Conservation (phyloP, 1,140 invertebrate species). For the Scaptomyza pallida region DNA sequence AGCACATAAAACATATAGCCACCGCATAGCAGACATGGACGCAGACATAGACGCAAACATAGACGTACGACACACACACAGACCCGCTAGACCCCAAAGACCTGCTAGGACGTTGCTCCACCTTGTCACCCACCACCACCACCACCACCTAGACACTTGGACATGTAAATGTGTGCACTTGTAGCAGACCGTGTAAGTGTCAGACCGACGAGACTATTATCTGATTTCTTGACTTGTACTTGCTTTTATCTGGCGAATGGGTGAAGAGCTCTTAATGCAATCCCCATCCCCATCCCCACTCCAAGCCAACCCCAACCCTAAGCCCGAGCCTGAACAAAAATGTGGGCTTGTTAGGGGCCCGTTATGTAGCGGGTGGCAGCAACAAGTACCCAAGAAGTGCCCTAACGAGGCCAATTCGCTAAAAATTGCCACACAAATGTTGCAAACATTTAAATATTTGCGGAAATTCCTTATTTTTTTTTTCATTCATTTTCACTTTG, state of each 20-base stretch:
- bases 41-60: background rate
- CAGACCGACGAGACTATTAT: constrained; percentile 56
- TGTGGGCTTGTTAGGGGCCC: background rate
- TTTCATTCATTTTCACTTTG: background rate
- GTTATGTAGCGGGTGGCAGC: constrained; percentile 4
- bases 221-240: constrained; percentile 73
- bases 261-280: constrained; percentile 39
- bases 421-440: constrained; percentile 20
- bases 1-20: constrained; percentile 73
- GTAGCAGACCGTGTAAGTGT: constrained; percentile 44
- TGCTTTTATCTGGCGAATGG: constrained; percentile 44
- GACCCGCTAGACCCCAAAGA: constrained; percentile 7
- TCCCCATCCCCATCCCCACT: background rate
- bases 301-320: background rate
- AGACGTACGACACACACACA: background rate
- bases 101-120: background rate
- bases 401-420: constrained; percentile 26
- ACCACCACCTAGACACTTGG: constrained; percentile 51
- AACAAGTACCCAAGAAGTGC: constrained; percentile 17
- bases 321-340: too few species aligned
- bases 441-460: constrained; percentile 24
- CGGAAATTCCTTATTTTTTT: background rate
- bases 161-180: constrained; percentile 75
- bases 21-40: constrained; percentile 21
- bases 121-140: background rate